Conservation (phyloP, 2,113 vertebrate genomes). For the Dasyprocta punctata region DNA sequence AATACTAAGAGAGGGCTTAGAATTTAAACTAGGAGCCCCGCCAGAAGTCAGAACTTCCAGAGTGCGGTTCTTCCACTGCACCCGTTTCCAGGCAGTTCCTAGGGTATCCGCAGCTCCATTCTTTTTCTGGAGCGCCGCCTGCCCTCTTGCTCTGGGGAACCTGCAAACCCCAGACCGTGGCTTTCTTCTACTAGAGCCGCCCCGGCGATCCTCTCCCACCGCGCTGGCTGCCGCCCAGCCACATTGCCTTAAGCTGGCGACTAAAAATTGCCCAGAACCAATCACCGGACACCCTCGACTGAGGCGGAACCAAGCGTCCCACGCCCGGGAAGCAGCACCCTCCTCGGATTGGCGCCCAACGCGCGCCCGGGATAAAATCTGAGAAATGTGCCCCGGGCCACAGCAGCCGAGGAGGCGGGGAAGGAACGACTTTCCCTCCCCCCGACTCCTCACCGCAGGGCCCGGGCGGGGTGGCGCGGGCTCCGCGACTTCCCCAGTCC, state of each 20-base stretch:
- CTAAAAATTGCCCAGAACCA: neutral
- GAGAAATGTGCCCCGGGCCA: slow-evolving; percentile 62
- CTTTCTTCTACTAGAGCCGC: neutral
- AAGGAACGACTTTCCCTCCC: slow-evolving; percentile 36
- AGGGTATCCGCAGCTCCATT: neutral
- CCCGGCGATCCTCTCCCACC: neutral
- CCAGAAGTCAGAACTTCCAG: neutral
- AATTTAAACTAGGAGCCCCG: neutral
- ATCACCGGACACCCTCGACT: neutral
- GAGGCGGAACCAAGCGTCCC: neutral
- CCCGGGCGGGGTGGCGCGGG: neutral
- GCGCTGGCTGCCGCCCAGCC: neutral
- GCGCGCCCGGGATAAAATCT: neutral
- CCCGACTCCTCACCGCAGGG: slow-evolving; percentile 13
- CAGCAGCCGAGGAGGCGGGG: slow-evolving; percentile 50
- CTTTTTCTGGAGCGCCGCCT: neutral
- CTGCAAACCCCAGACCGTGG: neutral
- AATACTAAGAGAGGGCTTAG: neutral
- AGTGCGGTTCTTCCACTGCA: neutral
- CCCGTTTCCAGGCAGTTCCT: neutral
- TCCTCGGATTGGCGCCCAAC: neutral
- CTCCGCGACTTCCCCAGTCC: neutral
- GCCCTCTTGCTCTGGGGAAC: neutral
- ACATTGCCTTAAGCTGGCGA: neutral
- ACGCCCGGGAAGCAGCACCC: neutral